These are phyloP conservation scores for Pelochelys cantorii DNA, from an alignment of 2,797 vertebrate genomes.

Conservation along the genomic window DNA sequence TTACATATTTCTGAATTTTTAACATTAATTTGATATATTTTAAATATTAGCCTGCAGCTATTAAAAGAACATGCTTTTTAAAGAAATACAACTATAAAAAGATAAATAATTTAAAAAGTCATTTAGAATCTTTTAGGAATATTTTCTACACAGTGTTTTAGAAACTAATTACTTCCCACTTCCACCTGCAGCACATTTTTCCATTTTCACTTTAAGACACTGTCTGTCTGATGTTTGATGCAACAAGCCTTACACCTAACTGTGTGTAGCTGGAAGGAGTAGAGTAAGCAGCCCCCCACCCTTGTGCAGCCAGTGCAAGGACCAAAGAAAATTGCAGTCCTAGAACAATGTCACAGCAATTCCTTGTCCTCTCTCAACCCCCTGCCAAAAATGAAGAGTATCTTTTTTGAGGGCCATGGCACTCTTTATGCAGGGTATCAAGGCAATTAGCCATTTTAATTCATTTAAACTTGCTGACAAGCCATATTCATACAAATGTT, in stretches of 20 bases:
- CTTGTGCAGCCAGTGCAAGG: not conserved
- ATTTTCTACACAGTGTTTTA: not conserved
- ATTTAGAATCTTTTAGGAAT: not conserved
- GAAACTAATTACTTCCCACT: not conserved
- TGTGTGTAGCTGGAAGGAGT: not conserved
- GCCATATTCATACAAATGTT: not conserved
- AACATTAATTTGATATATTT: not conserved
- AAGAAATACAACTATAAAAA: not conserved
- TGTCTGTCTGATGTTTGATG: not conserved
- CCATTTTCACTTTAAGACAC: not conserved
- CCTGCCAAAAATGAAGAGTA: not conserved
- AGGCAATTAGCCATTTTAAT: not conserved
- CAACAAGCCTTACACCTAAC: not conserved
- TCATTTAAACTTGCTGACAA: not conserved
- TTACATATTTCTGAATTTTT: rapidly evolving
- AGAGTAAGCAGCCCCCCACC: not conserved
- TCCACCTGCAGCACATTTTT: not conserved
- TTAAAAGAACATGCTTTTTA: not conserved
- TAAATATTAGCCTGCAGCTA: not conserved
- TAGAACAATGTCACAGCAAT: not conserved
- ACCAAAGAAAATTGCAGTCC: not conserved
- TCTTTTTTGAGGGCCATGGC: not conserved
- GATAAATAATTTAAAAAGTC: not conserved
- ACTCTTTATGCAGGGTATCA: not conserved
- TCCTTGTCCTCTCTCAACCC: not conserved